Base-by-base conservation (phyloP, 2,888 invertebrate genomes). In the Polylopha cassiicola region DNA sequence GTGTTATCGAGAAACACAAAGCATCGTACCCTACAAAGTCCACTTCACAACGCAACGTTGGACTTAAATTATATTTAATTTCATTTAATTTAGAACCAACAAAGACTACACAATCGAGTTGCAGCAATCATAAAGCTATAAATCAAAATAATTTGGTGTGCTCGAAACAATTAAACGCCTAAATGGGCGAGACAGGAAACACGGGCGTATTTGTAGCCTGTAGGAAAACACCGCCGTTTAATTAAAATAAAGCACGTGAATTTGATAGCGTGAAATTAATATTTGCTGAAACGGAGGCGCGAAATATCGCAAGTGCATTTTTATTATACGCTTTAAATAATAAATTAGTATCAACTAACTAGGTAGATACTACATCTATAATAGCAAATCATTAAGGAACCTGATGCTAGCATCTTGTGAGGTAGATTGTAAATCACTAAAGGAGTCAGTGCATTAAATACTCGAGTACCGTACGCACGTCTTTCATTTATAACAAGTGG, bases 131-230 rank as follows among this genome's bases (percentile, higher is more conserved):
- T 72, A 76, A 78, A 71, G 73, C 73, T 50, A 82, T 82, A 82
- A 85, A 85, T 85, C 85, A 85, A 82, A 82, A 81, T 81, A 78
- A 82, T 80, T 74, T 66, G 69, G 65, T 71, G 72, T 63, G 69
- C 65, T 74, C 57, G 63, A 67, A 78, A 77, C 80, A 81, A 81
- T 80, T 80, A 78, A 66, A 68, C 58, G 55, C 46, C 61, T 61
- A 68, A 77, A 76, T 65, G 65, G 63, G 56, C 53, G 61, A 61
- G 65, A 70, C 72, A 71, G 63, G 57, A 56, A 58, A 55, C 46
- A 38, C 48, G 33, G 24, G 46, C 43, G 48, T 48, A 43, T 45
- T 46, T 45, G 47, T 54, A 38, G 46, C 50, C n/a, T 29, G 29
- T 24, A 24, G 15, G 23, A 29, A 39, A 49, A 37, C 46, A 52